Percentiles rank a stretch among this genome's conserved stretches.
These are phyloP conservation scores for Taphrorychus bicolor DNA, from an alignment of 2,888 invertebrate genomes.

Conservation along the genomic window DNA sequence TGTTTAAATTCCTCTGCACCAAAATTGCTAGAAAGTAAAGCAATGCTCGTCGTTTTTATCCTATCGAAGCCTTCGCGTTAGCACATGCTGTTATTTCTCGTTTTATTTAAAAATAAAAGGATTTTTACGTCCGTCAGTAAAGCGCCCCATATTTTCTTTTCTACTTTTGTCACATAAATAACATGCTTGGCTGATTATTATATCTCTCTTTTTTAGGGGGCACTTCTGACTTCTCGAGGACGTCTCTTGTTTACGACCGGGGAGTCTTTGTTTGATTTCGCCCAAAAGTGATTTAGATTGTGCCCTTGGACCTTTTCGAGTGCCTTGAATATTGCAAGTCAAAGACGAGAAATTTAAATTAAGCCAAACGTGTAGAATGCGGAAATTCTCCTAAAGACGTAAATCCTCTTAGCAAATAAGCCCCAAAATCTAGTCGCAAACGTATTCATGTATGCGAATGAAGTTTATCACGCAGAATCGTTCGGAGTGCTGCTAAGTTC, in stretches of 20 bases:
- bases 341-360: not conserved
- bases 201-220: not conserved
- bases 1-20: not conserved
- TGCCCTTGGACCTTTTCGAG: not conserved
- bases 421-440: not conserved
- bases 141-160: constrained; percentile 4
- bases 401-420: constrained; percentile 8
- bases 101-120: not conserved
- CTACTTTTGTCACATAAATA: constrained; percentile 4
- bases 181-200: constrained; percentile 2
- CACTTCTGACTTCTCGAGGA: not conserved
- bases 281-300: not conserved
- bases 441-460: constrained; percentile 6
- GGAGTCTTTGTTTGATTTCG: not conserved
- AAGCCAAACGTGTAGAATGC: not conserved
- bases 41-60: not conserved
- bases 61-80: not conserved
- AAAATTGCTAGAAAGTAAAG: not conserved
- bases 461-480: constrained; percentile 6
- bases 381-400: constrained; percentile 1
- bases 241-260: not conserved
- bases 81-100: not conserved
- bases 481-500: constrained; percentile 8
- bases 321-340: not conserved
- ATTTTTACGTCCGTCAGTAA: not conserved